Conservation (phyloP, 2,888 invertebrate species). For the Geophilus truncorum region DNA sequence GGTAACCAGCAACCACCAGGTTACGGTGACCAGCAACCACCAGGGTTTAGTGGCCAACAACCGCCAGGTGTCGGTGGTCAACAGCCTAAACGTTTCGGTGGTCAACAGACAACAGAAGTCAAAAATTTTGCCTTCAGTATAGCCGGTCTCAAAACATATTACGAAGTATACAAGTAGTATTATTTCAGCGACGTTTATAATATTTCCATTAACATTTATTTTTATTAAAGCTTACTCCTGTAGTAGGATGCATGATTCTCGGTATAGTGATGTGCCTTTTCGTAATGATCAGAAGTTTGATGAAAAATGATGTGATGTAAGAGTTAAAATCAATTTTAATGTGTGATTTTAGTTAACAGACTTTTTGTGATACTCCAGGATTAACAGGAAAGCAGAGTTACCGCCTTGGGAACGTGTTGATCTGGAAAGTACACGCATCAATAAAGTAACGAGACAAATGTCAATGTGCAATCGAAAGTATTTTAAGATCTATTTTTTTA, state of each 20-base stretch:
- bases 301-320: not conserved
- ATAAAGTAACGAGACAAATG: no score
- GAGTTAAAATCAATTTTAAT: not conserved
- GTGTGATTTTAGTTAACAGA: not conserved
- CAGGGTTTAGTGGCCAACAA: no score
- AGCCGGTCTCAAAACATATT: not conserved
- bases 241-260: not conserved
- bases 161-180: not conserved
- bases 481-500: not conserved
- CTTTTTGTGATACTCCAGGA: not conserved
- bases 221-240: not conserved
- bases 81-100: no score
- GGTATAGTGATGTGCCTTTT: not conserved
- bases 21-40: no score
- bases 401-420: constrained; percentile 24
- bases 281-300: not conserved
- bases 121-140: not conserved
- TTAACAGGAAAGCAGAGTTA: not conserved
- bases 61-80: no score
- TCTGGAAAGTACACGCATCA: not conserved
- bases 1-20: no score
- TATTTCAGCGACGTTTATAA: not conserved
- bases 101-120: not conserved
- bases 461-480: no score
- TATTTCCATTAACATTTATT: not conserved